These are phyloP conservation scores for Hylaea fasciaria DNA, from an alignment of 2,888 invertebrate genomes.

Conservation along the genomic window DNA sequence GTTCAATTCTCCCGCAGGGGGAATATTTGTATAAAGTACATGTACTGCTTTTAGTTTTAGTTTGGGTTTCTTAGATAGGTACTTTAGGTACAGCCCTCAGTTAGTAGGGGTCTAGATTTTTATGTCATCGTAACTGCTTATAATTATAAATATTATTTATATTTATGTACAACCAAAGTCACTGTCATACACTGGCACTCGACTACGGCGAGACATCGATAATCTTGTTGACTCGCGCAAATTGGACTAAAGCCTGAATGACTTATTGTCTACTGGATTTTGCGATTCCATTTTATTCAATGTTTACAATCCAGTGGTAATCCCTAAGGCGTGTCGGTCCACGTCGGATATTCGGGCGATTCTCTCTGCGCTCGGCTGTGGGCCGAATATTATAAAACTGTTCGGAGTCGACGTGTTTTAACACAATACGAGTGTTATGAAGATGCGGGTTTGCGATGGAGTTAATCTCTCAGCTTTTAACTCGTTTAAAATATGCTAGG, in stretches of 20 bases:
- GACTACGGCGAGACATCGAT: conserved; percentile 28
- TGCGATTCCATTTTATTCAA: conserved; percentile 41
- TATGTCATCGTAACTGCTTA: no score
- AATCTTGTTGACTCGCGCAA: conserved; percentile 45
- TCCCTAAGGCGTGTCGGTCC: conserved; percentile 26
- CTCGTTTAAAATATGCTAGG: neutral
- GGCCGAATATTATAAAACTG: conserved; percentile 13
- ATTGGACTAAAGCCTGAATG: conserved; percentile 46
- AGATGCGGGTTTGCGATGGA: conserved; percentile 1
- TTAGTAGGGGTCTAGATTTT: no score
- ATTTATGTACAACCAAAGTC: no score
- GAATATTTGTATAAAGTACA: no score
- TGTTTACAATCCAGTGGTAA: conserved; percentile 42
- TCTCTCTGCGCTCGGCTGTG: conserved; percentile 14
- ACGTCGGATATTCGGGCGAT: conserved; percentile 22
- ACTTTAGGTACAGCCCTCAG: no score
- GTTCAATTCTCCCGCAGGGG: no score
- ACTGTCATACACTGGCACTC: conserved; percentile 1
- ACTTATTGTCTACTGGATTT: conserved; percentile 44
- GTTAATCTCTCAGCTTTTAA: neutral
- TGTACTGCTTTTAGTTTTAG: no score
- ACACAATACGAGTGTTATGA: neutral
- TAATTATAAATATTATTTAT: no score
- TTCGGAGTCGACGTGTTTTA: conserved; percentile 2
- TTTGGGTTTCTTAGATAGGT: no score